These are phyloP conservation scores for Eubasilissa regina DNA, from an alignment of 1,140 invertebrate genomes.

Conservation along the genomic window DNA sequence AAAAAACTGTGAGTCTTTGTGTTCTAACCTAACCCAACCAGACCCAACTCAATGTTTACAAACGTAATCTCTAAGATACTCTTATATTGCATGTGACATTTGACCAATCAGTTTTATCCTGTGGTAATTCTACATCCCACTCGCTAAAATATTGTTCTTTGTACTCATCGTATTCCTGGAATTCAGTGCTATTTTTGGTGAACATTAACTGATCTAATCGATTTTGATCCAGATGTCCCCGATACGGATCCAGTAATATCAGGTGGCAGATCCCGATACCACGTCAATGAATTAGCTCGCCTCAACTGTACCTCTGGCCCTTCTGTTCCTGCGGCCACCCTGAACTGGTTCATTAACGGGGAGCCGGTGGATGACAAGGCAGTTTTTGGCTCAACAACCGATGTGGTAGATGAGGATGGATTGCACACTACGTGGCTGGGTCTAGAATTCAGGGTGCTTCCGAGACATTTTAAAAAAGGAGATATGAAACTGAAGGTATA, in stretches of 20 bases:
- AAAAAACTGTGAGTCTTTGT: no score
- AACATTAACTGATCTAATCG: no score
- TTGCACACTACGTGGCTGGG: constrained; percentile 78
- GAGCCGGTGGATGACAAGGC: constrained; percentile 74
- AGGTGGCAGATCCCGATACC: constrained; percentile 78
- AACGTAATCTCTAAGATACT: no score
- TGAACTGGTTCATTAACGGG: constrained; percentile 83
- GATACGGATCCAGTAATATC: constrained; percentile 78
- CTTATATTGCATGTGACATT: no score
- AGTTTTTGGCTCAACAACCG: constrained; percentile 72
- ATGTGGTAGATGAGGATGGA: constrained; percentile 73
- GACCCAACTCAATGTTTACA: no score
- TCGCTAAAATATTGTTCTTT: no score
- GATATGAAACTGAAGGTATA: constrained; percentile 79
- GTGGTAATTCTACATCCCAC: no score
- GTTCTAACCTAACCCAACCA: no score
- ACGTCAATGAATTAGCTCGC: constrained; percentile 77
- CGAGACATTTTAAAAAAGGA: constrained; percentile 78
- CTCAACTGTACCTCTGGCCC: constrained; percentile 81
- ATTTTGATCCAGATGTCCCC: constrained; percentile 74
- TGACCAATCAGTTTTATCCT: no score
- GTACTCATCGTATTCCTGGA: no score
- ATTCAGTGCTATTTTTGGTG: no score
- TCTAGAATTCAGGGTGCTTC: constrained; percentile 76
- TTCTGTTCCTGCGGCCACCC: constrained; percentile 79